Percentiles rank a stretch among this genome's conserved stretches.
Evolutionary conservation across 2,113 vertebrate genomes (phyloP).

Genomic region (Pitta sordida): DNA sequence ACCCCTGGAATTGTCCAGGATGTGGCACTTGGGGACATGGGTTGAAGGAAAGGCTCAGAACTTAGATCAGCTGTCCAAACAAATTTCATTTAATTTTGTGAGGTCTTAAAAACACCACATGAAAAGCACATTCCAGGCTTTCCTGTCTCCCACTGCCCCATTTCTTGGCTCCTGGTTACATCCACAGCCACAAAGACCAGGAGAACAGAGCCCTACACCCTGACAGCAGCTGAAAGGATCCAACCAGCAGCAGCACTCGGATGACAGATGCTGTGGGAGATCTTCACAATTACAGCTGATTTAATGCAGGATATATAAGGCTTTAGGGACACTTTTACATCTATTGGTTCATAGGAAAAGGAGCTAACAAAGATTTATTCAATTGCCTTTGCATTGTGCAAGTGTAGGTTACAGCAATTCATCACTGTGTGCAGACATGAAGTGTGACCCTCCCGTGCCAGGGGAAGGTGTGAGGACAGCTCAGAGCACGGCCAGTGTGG

Average conservation of each 20-base stretch:
- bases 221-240: not conserved
- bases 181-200: not conserved
- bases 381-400: slow-evolving; percentile 18
- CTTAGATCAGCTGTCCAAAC: not conserved
- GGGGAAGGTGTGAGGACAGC: not conserved
- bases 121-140: not conserved
- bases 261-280: not conserved
- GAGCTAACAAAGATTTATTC: not conserved
- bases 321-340: not conserved
- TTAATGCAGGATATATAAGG: slow-evolving; percentile 13
- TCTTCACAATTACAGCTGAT: slow-evolving; percentile 1
- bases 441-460: not conserved
- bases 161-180: not conserved
- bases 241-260: not conserved
- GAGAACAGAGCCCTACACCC: not conserved
- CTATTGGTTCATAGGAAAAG: not conserved
- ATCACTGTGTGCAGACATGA: not conserved
- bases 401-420: not conserved
- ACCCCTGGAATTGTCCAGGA: rapidly evolving
- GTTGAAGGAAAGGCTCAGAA: not conserved
- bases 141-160: not conserved
- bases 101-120: not conserved
- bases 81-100: not conserved
- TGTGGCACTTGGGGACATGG: rapidly evolving
- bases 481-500: not conserved